These are phyloP conservation scores for Chamaedrilus cognettii DNA, from an alignment of 2,888 invertebrate species.

Conservation along the genomic window DNA sequence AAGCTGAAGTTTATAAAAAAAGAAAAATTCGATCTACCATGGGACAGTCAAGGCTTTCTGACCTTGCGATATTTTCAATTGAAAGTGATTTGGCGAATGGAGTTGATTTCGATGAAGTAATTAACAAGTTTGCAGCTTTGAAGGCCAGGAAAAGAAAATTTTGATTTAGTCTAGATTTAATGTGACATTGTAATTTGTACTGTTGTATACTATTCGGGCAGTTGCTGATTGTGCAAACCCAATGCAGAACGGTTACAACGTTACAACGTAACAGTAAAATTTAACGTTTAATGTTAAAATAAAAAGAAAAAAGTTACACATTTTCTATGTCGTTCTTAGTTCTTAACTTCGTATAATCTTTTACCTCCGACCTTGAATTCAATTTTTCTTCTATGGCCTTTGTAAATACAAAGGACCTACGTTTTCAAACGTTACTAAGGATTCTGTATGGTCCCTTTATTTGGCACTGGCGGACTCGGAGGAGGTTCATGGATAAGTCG, in stretches of 20 bases:
- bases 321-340: background rate
- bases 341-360: too few relatives aligned
- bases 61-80: background rate
- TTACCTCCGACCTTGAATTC: background rate
- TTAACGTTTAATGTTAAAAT: background rate
- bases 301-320: background rate
- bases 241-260: background rate
- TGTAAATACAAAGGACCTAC: too few relatives aligned
- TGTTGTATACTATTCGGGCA: background rate
- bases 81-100: background rate
- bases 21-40: background rate
- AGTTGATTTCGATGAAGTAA: background rate
- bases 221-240: background rate
- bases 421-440: too few relatives aligned
- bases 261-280: background rate
- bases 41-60: conserved; percentile 11
- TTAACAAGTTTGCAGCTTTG: background rate
- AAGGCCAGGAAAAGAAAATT: background rate
- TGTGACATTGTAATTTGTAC: background rate
- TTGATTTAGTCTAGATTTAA: background rate
- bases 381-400: background rate
- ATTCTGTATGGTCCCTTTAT: too few relatives aligned
- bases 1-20: conserved; percentile 7
- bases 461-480: too few relatives aligned
- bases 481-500: background rate